Evolutionary conservation across 2,113 vertebrate species (phyloP).

Genomic region (Gorsachius goisagi): DNA sequence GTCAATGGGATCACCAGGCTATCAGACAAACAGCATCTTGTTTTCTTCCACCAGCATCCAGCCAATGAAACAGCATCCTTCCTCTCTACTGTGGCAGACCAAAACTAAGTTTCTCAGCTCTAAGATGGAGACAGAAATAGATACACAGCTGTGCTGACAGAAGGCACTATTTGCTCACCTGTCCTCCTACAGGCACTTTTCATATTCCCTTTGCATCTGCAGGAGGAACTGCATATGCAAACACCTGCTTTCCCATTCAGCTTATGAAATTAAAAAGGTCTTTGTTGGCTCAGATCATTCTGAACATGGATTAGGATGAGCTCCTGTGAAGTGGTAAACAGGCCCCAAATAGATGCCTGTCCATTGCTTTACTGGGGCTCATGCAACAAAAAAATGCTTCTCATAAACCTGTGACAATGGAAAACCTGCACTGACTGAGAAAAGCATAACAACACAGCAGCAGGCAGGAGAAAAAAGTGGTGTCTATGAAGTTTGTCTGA

Average conservation of each 20-base stretch:
- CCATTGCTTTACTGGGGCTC: not conserved
- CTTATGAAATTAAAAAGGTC: not conserved
- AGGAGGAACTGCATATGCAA: not conserved
- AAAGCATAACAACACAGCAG: not conserved
- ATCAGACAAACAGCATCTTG: not conserved
- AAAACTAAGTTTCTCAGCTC: not conserved
- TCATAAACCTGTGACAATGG: not conserved
- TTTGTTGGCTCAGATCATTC: not conserved
- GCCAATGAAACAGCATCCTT: not conserved
- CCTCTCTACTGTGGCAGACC: not conserved
- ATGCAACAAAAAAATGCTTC: not conserved
- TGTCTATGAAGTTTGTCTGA: no score
- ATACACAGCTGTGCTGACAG: not conserved
- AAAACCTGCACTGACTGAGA: not conserved
- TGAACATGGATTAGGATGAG: not conserved
- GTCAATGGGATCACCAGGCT: not conserved
- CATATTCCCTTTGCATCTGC: not conserved
- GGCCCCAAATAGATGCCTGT: not conserved
- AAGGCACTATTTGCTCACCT: not conserved
- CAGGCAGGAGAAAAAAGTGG: not conserved
- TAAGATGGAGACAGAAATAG: not conserved
- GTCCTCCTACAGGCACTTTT: not conserved
- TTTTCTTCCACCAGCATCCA: not conserved
- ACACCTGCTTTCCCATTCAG: not conserved
- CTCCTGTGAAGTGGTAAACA: not conserved